Conservation (phyloP, 2,888 invertebrate genomes). For the Heliothis peltigera region DNA sequence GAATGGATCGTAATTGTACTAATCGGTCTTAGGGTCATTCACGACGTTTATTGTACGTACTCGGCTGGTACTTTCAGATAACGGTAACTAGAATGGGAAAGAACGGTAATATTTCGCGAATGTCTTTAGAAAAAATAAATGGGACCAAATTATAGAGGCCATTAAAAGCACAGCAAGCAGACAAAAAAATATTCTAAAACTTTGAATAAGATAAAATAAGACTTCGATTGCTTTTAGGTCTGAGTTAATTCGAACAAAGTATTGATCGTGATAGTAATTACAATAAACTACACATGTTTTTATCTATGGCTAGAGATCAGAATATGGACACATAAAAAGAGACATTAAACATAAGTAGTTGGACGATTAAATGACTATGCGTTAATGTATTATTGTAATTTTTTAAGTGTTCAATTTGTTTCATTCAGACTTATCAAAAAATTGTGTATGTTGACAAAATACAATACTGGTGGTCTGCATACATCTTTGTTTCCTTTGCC, state of each 20-base stretch:
- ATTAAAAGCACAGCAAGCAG: no score
- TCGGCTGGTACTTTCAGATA: constrained; percentile 10
- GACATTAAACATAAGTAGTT: not conserved
- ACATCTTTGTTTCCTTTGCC: constrained; percentile 15
- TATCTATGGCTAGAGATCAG: constrained; percentile 12
- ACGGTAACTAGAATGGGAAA: constrained; percentile 40
- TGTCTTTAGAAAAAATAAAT: not conserved
- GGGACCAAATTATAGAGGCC: not conserved
- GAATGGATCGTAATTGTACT: constrained; percentile 50
- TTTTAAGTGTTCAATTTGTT: not conserved
- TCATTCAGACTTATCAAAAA: not conserved
- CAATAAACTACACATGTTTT: constrained; percentile 10
- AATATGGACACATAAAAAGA: constrained; percentile 6
- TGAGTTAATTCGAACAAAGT: constrained; percentile 3
- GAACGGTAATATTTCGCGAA: constrained; percentile 37
- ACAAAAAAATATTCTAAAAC: no score
- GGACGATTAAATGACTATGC: no score
- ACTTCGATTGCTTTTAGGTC: not conserved
- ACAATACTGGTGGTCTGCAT: not conserved
- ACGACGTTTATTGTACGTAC: constrained; percentile 20
- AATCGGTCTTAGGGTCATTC: constrained; percentile 50
- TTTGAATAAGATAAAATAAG: no score
- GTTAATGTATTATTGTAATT: not conserved
- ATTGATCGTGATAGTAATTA: constrained; percentile 11
- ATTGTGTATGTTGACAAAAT: not conserved